Base-by-base conservation (phyloP, 2,797 vertebrate genomes). In the Paedocypris micromegethes region DNA sequence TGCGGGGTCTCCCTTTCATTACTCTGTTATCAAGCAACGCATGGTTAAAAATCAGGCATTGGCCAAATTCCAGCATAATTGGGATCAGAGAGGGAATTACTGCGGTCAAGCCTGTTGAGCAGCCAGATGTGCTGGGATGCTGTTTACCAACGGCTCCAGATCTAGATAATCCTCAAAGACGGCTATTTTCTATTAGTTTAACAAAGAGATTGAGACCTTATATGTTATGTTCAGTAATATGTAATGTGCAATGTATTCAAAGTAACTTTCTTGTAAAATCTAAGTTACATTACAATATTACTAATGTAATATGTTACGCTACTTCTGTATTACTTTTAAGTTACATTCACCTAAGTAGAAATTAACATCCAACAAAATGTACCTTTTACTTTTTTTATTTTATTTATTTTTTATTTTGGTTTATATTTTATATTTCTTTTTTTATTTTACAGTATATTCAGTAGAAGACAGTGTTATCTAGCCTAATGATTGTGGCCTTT, bases 61-160 rank as follows among this genome's bases (percentile, higher is more conserved):
- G 65, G 72, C 78, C 75, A 80, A 77, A 84, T 85, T 83, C 79
- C 77, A 73, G 64, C 74, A 75, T 88, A 86, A 87, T 85, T 87
- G 81, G 82, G 81, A 85, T 81, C 84, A 83, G 80, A 82, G 78
- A 75, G 77, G 71, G 66, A 82, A 83, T 78, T 60, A 59, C 77
- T 73, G 66, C 64, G 79, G 75, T 53, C 70, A 77, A 56, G 61
- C 39, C 64, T 81, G 72, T 60, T 73, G 57, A 62, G 60, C n/a
- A 40, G 41, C 59, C 72, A 68, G 57, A 58, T 72, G 68, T 76
- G 9, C 46, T 40, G 42, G 40, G 45, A 37, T 55, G 63, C 37
- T 67, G 63, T 73, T 73, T 73, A 67, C 38, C 40, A 64, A 7
- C 46, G 58, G 51, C 43, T 38, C 6, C 48, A 66, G 9, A 9